Evolutionary conservation across 1,140 invertebrate genomes (phyloP).

Genomic region (Parasteatoda tepidariorum): DNA sequence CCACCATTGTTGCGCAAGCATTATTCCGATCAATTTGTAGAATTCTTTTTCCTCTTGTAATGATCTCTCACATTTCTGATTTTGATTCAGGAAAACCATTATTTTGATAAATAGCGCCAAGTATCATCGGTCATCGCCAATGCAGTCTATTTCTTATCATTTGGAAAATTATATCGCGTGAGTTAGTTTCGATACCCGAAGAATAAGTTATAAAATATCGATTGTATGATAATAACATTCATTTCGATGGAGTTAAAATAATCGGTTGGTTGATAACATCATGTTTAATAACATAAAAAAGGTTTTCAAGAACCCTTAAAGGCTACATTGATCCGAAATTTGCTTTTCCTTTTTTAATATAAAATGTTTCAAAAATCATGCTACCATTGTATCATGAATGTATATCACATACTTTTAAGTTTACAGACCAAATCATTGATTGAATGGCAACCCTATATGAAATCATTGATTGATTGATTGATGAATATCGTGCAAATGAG

Average conservation of each 20-base stretch:
- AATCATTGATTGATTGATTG: too few species aligned
- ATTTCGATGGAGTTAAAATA: neutral
- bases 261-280: neutral
- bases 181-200: neutral
- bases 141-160: neutral
- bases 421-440: too few species aligned
- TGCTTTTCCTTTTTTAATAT: too few species aligned
- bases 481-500: too few species aligned
- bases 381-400: too few species aligned
- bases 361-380: too few species aligned
- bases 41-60: neutral
- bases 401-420: too few species aligned
- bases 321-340: too few species aligned
- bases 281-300: too few species aligned
- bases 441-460: too few species aligned
- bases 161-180: neutral
- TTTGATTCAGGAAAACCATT: constrained; percentile 17
- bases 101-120: neutral
- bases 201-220: too few species aligned
- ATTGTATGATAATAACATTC: neutral
- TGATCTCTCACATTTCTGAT: constrained; percentile 22
- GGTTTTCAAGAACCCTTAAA: too few species aligned
- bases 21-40: neutral
- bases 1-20: neutral
- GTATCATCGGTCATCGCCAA: neutral